Evolutionary conservation across 2,888 invertebrate species (phyloP).

Genomic region (Drosophila nr. perissopoda): DNA sequence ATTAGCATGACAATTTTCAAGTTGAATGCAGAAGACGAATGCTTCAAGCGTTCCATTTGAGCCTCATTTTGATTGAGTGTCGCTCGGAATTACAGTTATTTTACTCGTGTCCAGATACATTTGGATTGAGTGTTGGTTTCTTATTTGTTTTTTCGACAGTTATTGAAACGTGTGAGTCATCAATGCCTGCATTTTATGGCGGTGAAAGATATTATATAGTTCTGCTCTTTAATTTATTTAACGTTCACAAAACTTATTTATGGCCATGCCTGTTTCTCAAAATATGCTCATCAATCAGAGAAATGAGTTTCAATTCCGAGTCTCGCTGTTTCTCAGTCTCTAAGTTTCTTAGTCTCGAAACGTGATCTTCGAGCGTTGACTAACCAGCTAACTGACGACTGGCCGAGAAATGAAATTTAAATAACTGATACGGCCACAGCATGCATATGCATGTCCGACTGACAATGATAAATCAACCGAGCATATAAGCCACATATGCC

Average conservation of each 20-base stretch:
- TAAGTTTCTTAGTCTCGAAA: slow-evolving; percentile 15
- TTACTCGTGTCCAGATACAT: slow-evolving; percentile 8
- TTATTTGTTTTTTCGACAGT: slow-evolving; percentile 5
- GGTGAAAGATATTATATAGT: slow-evolving; percentile 65
- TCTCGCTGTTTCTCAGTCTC: slow-evolving; percentile 15
- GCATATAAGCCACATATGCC: slow-evolving; percentile 29
- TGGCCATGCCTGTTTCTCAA: slow-evolving; percentile 64
- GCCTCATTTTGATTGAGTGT: slow-evolving; percentile 44
- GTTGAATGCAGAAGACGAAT: slow-evolving; percentile 58
- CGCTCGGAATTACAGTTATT: slow-evolving; percentile 34
- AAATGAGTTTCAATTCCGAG: slow-evolving; percentile 65
- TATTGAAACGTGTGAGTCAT: slow-evolving; percentile 56
- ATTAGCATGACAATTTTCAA: slow-evolving; percentile 61
- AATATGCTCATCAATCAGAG: slow-evolving; percentile 74
- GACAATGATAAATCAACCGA: slow-evolving; percentile 70
- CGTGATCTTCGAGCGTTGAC: slow-evolving; percentile 33
- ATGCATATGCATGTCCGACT: slow-evolving; percentile 62
- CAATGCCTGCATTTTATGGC: slow-evolving; percentile 36
- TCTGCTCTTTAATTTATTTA: slow-evolving; percentile 66
- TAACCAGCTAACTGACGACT: slow-evolving; percentile 46
- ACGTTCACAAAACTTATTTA: slow-evolving; percentile 67
- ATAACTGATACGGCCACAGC: slow-evolving; percentile 51
- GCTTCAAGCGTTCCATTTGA: slow-evolving; percentile 32
- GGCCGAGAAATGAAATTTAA: slow-evolving; percentile 68
- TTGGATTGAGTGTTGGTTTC: slow-evolving; percentile 1